Evolutionary conservation across 2,113 vertebrate genomes (phyloP).

Genomic region (Mionectes macconnelli): DNA sequence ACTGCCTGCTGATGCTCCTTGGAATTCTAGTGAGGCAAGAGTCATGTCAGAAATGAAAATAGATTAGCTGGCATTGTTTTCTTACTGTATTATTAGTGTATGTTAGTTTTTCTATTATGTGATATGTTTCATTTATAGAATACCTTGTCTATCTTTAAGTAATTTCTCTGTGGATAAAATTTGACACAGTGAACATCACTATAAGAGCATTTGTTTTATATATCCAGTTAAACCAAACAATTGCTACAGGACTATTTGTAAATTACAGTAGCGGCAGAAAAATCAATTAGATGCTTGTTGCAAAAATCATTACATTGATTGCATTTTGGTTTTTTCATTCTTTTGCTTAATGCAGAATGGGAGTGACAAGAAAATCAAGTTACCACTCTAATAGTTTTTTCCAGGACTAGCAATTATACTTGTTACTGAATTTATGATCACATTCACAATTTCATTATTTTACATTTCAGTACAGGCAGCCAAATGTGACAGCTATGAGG

Average conservation of each 20-base stretch:
- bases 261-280: constrained; percentile 9
- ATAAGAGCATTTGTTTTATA: background rate
- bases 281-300: constrained; percentile 24
- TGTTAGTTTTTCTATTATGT: background rate
- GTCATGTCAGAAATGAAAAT: background rate
- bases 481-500: background rate
- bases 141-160: background rate
- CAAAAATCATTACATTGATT: background rate
- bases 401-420: background rate
- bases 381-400: background rate
- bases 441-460: background rate
- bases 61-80: background rate
- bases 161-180: background rate
- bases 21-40: background rate
- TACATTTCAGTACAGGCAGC: background rate
- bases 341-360: background rate
- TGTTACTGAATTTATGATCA: background rate
- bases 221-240: background rate
- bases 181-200: background rate
- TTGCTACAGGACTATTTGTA: background rate
- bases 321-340: background rate
- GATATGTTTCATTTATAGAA: background rate
- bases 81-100: background rate
- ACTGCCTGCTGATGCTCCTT: background rate
- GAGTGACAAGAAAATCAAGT: background rate